Evolutionary conservation across 2,797 vertebrate genomes (phyloP).

Genomic region (Acrocephalus scirpaceus): DNA sequence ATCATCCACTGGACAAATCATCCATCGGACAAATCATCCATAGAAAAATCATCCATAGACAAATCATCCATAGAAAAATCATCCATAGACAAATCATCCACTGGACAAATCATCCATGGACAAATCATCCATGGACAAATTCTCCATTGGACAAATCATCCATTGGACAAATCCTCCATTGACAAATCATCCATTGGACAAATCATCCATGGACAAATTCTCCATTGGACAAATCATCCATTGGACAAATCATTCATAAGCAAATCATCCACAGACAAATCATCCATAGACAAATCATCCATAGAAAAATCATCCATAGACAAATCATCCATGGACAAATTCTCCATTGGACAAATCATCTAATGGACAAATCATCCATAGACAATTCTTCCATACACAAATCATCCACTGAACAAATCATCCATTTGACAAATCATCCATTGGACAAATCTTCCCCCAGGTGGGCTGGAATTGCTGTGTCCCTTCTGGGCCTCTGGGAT

Average conservation of each 20-base stretch:
- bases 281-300: too few relatives aligned
- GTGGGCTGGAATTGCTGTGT: background rate
- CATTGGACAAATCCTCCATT: background rate
- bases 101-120: accelerated
- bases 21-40: background rate
- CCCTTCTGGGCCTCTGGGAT: background rate
- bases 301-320: background rate
- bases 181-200: too few relatives aligned
- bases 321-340: background rate
- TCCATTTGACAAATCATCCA: background rate
- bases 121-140: too few relatives aligned
- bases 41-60: background rate
- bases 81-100: background rate
- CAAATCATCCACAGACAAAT: background rate
- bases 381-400: too few relatives aligned
- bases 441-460: too few relatives aligned
- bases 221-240: too few relatives aligned
- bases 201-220: background rate
- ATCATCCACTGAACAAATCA: background rate
- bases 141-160: too few relatives aligned
- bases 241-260: too few relatives aligned
- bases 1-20: too few relatives aligned
- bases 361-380: too few relatives aligned
- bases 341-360: too few relatives aligned
- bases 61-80: too few relatives aligned